phyloP scores from a whole-genome alignment of 2,888 invertebrate species.

The Eurytoma adleriae region DNA sequence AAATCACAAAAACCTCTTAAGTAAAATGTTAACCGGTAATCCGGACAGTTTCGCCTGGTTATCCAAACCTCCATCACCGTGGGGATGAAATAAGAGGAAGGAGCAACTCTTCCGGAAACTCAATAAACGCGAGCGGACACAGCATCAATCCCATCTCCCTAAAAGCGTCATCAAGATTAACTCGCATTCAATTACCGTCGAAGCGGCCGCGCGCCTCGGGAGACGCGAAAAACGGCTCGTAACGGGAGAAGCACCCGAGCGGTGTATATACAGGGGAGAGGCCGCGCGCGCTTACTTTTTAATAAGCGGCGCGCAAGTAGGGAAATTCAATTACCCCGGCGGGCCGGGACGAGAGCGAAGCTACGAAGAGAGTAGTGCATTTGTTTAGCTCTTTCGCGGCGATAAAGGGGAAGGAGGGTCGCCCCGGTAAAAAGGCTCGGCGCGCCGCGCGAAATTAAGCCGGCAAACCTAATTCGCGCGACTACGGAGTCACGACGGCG shows the following conservation, averaged over 20 bases:
- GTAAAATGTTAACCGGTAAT: no score
- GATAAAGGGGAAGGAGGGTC: not conserved
- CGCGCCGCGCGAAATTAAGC: constrained; percentile 10
- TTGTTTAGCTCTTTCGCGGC: constrained; percentile 9
- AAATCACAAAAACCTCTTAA: no score
- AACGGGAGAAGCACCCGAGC: not conserved
- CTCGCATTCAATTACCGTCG: constrained; percentile 10
- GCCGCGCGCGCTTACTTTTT: constrained; percentile 31
- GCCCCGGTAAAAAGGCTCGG: constrained; percentile 3
- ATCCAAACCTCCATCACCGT: no score
- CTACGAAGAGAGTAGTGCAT: not conserved
- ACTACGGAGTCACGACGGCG: constrained; percentile 7
- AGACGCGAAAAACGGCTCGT: not conserved
- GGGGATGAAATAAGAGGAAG: not conserved
- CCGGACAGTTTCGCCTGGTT: no score
- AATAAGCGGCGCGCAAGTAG: constrained; percentile 12
- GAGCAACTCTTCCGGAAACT: constrained; percentile 4
- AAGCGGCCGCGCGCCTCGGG: not conserved
- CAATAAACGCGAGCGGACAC: not conserved
- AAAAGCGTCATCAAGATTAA: constrained; percentile 8
- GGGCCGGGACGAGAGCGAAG: not conserved
- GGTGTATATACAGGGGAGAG: not conserved
- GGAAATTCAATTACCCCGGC: constrained; percentile 48
- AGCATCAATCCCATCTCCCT: not conserved
- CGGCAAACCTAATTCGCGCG: constrained; percentile 39